These are phyloP conservation scores for Leptinotarsa lineolata DNA, from an alignment of 1,140 invertebrate genomes.

Conservation along the genomic window DNA sequence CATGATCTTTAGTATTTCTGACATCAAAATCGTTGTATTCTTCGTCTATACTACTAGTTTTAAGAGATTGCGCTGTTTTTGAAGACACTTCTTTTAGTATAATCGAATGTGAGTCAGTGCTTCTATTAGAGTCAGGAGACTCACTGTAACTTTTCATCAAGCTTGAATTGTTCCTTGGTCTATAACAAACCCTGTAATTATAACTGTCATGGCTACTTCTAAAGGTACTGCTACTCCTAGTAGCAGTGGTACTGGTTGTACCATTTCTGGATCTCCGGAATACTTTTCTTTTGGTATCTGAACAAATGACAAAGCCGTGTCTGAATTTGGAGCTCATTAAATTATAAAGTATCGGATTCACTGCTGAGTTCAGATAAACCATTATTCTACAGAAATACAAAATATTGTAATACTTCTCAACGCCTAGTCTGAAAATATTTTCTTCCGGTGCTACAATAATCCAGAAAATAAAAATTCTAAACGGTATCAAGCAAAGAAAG, in stretches of 20 bases:
- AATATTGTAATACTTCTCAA: slow-evolving; percentile 77
- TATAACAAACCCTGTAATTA: slow-evolving; percentile 48
- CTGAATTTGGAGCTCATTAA: slow-evolving; percentile 86
- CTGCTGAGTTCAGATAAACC: slow-evolving; percentile 82
- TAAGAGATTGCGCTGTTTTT: slow-evolving; percentile 12
- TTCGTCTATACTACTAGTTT: slow-evolving; percentile 33
- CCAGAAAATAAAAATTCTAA: slow-evolving; percentile 81
- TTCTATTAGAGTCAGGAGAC: slow-evolving; percentile 46
- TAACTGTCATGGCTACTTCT: slow-evolving; percentile 45
- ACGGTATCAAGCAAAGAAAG: slow-evolving; percentile 85
- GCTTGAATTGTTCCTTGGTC: slow-evolving; percentile 46
- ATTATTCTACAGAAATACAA: slow-evolving; percentile 84
- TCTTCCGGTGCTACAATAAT: slow-evolving; percentile 70
- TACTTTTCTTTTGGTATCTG: slow-evolving; percentile 57
- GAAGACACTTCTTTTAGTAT: slow-evolving; percentile 35
- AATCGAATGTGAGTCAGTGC: slow-evolving; percentile 40
- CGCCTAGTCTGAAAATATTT: slow-evolving; percentile 63
- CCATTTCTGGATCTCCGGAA: slow-evolving; percentile 48
- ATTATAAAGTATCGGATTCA: slow-evolving; percentile 84
- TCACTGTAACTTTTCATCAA: slow-evolving; percentile 47
- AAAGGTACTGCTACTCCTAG: slow-evolving; percentile 58
- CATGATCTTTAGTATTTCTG: background rate
- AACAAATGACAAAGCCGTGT: slow-evolving; percentile 72
- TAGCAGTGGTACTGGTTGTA: slow-evolving; percentile 60
- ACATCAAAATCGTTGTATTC: slow-evolving; percentile 26